A percentile compares a stretch with the other conserved stretches of the same genome.
These are phyloP conservation scores for Myotis yumanensis DNA, from an alignment of 2,113 vertebrate species.

Conservation along the genomic window DNA sequence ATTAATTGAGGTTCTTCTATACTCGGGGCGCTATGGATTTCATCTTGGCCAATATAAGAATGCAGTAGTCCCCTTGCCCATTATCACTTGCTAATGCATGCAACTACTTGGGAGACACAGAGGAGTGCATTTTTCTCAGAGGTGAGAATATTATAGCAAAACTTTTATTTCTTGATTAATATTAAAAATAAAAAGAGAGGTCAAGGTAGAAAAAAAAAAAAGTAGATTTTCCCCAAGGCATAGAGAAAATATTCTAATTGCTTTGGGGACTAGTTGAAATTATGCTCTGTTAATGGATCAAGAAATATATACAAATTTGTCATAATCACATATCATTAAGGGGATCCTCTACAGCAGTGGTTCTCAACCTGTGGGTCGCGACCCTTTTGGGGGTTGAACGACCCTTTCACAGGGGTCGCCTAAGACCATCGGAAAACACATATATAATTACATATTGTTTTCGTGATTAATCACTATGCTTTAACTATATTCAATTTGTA, in stretches of 20 bases:
- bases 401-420: too few relatives aligned
- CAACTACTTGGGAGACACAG: neutral
- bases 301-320: constrained; percentile 73
- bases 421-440: too few relatives aligned
- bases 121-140: neutral
- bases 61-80: neutral
- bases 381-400: too few relatives aligned
- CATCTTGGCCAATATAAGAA: neutral
- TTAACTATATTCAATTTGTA: too few relatives aligned
- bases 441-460: too few relatives aligned
- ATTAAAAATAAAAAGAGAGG: neutral
- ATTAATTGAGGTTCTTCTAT: neutral
- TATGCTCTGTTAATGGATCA: constrained; percentile 44
- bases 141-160: neutral
- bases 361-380: too few relatives aligned
- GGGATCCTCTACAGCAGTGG: constrained; percentile 83
- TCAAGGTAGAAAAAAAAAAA: neutral
- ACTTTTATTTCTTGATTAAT: constrained; percentile 46
- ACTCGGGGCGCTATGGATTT: neutral
- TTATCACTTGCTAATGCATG: neutral
- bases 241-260: neutral
- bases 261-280: constrained; percentile 32
- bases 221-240: constrained; percentile 18
- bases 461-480: too few relatives aligned
- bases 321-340: constrained; percentile 88